Conservation (phyloP, 2,888 invertebrate genomes). For the Cordilura impudica region DNA sequence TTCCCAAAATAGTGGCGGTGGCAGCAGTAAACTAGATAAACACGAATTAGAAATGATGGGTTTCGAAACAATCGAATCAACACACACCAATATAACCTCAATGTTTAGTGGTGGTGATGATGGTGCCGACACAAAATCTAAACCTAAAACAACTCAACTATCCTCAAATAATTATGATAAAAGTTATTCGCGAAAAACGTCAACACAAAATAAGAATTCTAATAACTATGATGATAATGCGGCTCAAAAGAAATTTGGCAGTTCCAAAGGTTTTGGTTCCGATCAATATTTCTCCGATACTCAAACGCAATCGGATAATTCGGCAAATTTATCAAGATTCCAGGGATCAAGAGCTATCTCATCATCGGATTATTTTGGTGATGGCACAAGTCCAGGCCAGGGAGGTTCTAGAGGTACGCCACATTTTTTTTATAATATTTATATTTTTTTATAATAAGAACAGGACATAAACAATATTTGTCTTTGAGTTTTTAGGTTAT, state of each 20-base stretch:
- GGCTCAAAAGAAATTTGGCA: conserved; percentile 97
- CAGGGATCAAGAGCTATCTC: conserved; percentile 97
- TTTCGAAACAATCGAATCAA: conserved; percentile 76
- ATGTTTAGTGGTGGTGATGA: conserved; percentile 72
- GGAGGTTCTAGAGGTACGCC: conserved; percentile 68
- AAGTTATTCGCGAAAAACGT: conserved; percentile 56
- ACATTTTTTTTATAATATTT: neutral
- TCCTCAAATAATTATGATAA: conserved; percentile 46
- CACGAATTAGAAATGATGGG: conserved; percentile 75
- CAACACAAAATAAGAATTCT: conserved; percentile 50
- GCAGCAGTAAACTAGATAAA: conserved; percentile 70
- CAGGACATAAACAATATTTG: too few relatives aligned
- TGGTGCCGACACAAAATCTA: conserved; percentile 63
- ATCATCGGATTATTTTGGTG: conserved; percentile 96
- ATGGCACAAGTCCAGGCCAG: conserved; percentile 76
- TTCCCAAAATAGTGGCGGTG: conserved; percentile 32
- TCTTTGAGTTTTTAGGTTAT: conserved; percentile 68
- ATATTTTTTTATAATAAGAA: neutral
- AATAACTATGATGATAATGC: conserved; percentile 80
- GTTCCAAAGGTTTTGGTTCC: conserved; percentile 98
- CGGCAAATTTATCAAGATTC: conserved; percentile 85
- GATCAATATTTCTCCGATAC: conserved; percentile 95
- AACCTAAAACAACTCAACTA: conserved; percentile 63
- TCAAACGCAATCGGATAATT: conserved; percentile 73
- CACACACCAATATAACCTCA: conserved; percentile 74